These are phyloP conservation scores for Cynaeus angustus DNA, from an alignment of 2,888 invertebrate genomes.

Conservation along the genomic window DNA sequence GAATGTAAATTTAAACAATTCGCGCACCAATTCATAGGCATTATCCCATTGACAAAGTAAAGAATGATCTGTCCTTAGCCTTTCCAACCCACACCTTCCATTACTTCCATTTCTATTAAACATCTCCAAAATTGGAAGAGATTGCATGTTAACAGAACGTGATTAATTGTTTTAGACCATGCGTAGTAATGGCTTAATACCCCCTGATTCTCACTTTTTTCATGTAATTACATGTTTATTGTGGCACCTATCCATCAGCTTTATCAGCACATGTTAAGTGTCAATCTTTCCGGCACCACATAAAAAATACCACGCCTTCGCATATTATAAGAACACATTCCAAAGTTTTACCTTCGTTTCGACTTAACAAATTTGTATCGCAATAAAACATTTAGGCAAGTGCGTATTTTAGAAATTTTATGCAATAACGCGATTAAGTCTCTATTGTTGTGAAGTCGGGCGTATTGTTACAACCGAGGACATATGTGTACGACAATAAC, in stretches of 20 bases:
- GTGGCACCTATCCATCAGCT: neutral
- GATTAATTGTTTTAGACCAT: conserved; percentile 15
- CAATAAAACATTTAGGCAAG: conserved; percentile 27
- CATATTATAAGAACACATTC: conserved; percentile 16
- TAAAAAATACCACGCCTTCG: conserved; percentile 13
- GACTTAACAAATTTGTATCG: conserved; percentile 12
- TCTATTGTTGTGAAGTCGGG: conserved; percentile 53
- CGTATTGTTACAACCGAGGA: conserved; percentile 53
- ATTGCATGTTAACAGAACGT: conserved; percentile 12
- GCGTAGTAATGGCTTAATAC: conserved; percentile 8
- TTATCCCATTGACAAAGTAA: conserved; percentile 21
- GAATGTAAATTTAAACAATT: conserved; percentile 17
- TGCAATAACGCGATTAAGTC: conserved; percentile 42
- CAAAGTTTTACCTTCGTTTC: conserved; percentile 13
- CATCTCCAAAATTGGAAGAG: conserved; percentile 20
- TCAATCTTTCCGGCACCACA: too few species aligned
- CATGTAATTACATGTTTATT: conserved; percentile 5
- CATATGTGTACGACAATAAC: conserved; percentile 40
- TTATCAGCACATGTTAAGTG: neutral
- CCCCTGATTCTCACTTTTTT: neutral
- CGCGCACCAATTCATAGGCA: conserved; percentile 22
- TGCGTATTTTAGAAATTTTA: conserved; percentile 31
- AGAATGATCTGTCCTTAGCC: conserved; percentile 22
- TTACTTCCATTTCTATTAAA: conserved; percentile 3
- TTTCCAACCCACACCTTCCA: conserved; percentile 22